Base-by-base conservation (phyloP, 2,888 invertebrate species). In the Baronia brevicornis region DNA sequence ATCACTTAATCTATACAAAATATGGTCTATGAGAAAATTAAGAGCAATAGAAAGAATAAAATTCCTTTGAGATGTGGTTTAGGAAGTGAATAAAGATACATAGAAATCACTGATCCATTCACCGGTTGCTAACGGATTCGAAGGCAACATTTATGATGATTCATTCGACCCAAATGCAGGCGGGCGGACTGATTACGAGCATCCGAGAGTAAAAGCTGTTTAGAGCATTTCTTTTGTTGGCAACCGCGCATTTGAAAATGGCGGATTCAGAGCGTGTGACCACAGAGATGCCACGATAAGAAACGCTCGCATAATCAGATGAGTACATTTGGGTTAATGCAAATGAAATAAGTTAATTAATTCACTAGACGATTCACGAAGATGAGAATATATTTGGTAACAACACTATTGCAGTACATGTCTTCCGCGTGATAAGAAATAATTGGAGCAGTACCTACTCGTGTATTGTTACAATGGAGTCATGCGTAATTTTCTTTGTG, bases 231-330 rank as follows among this genome's bases (percentile, higher is more conserved):
- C 49, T 48, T 56, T 59, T 55, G 56, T 61, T 46, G 43, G 40
- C 44, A 51, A 54, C 51, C 49, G 42, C 51, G 44, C 40, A 38
- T 48, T 46, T 43, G 36, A 36, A 41, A 45, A 51, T 51, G 38
- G 38, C 41, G 40, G 41, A 70, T 73, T 62, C 55, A 59, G 74
- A 74, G 73, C 77, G 74, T 75, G 75, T 48, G 73, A 74, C 62
- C 50, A 41, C 40, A 52, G 41, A 38, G 56, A 51, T 50, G 42
- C 38, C 39, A 30, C 33, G 51, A 56, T 55, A 51, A 42, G 33
- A 26, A 26, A 21, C 11, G 5, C 12, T 4, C 26, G 25, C 11
- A 17, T 15, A 11, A 26, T 11, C 3, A 7, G 5, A n/a, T 5
- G 9, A 25, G 4, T 25, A 7, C 3, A n/a, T 11, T 24, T 10